Base-by-base conservation (phyloP, 2,888 invertebrate genomes). In the Trichogramma evanescens region DNA sequence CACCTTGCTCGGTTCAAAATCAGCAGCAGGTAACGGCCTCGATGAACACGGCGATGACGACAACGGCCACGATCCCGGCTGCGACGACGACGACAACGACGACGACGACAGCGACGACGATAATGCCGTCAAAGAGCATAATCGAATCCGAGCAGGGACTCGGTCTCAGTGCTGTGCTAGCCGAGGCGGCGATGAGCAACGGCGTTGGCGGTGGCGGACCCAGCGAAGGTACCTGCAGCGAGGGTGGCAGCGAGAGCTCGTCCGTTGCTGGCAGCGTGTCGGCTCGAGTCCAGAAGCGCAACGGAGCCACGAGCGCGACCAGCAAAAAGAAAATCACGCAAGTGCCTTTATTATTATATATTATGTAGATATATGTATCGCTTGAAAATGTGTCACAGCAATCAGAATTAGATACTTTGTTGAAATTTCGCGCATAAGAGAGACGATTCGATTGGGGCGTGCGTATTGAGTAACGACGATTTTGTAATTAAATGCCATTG, bases 201-300 rank as follows among this genome's bases (percentile, higher is more conserved):
- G 74, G 75, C 45, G 64, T 71, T 10, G 60, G 56, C 42, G 74
- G 75, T 44, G 64, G 71, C 26, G 60, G 56, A n/a, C 70, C 70
- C 7, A 81, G 81, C 2, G 83, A 82, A 65, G 80, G 82, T 49
- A 85, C 84, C 55, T 26, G 26, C 8, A 86, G 86, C 71, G 87
- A 87, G 68, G 86, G 84, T 66, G 90, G 90, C 53, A 90, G 90
- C 67, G 91, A 91, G 71, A 90, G 89, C 74, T 89, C 89, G 0
- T 89, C 89, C 0, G 77, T 89, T 44, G 84, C 86, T 4, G 82
- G 82, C 38, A 78, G 78, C 58, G 71, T 72, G 6, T 73, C 74
- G 1, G 69, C 75, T 7, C 65, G 72, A 71, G 3, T 80, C 77
- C 10, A 78, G 54, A 39, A 51, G 59, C 56, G 66, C 40, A 9